Evolutionary conservation across 1,140 invertebrate genomes (phyloP), one percentile per base, ranked within the genome.

Genomic region (Pseudomyrmex flavicornis): DNA sequence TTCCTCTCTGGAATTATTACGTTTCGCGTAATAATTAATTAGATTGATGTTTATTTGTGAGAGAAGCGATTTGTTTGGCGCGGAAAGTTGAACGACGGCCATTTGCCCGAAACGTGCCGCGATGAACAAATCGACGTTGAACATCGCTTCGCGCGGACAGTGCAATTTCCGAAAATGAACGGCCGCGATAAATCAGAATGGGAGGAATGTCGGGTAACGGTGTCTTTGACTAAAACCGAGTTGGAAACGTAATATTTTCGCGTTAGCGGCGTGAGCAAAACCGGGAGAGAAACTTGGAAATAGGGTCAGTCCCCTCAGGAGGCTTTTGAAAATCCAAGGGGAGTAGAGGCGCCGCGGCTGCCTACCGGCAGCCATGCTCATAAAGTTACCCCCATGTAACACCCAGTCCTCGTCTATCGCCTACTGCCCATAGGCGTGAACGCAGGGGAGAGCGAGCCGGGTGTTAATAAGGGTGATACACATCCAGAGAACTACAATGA

Each of bases 221-320:
- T 72, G 76, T 80, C 76, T 80, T 80, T 80, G 76, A 72, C 76
- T 80, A 72, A 7, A 80, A 80, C 54, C 76, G 66, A 80, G 76
- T 70, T 80, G 76, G 76, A 80, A 80, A 80, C n/a, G 76, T 80
- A 80, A 80, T 80, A 80, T 80, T 80, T 80, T 80, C 76, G 66
- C 44, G 66, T 80, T 80, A 80, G 76, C 44, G 50, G 44, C 35
- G 54, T 52, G 10, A 52, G 15, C 46, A 54, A 58, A 48, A 13
- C 54, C 20, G 76, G 76, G 15, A 61, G 76, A 59, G 20, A 26
- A 80, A 70, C 54, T 80, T 79, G 66, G 44, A 72, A 80, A 80
- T 72, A 80, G 76, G 76, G 76, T 80, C 76, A 80, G 76, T 80
- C 76, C 76, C 76, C 76, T 80, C 66, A 50, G 76, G 76, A 80